Percentiles rank a stretch among this genome's conserved stretches.
Conservation (phyloP, 1,140 invertebrate genomes). For the Contarinia nasturtii region DNA sequence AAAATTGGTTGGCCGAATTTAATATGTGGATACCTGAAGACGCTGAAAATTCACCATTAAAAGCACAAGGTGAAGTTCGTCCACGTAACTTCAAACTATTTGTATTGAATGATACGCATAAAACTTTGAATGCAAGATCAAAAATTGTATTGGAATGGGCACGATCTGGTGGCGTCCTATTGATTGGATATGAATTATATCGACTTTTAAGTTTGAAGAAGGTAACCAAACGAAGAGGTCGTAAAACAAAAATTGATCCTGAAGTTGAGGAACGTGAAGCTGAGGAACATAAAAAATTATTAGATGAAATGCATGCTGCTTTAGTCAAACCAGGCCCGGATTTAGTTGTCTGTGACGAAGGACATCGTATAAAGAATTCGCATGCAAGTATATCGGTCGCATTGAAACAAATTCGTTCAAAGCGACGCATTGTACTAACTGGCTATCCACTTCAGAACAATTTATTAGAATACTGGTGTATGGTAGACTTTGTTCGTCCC, state of each 20-base stretch:
- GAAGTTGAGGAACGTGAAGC: constrained; percentile 56
- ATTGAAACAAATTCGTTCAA: constrained; percentile 78
- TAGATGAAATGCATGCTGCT: constrained; percentile 71
- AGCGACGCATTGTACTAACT: constrained; percentile 75
- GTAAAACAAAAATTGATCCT: constrained; percentile 23
- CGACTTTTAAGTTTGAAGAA: constrained; percentile 68
- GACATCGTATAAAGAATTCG: constrained; percentile 90
- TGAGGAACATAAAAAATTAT: constrained; percentile 65
- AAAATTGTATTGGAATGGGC: constrained; percentile 72
- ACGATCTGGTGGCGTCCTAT: constrained; percentile 71
- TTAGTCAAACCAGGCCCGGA: constrained; percentile 85
- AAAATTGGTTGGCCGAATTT: constrained; percentile 96
- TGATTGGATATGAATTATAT: constrained; percentile 97
- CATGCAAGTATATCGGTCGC: constrained; percentile 85
- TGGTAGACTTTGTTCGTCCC: constrained; percentile 90
- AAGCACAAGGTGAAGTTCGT: constrained; percentile 39
- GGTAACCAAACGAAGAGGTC: constrained; percentile 20
- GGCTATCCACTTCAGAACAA: constrained; percentile 96
- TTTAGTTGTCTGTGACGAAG: constrained; percentile 88
- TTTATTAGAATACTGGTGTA: constrained; percentile 88
- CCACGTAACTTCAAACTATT: constrained; percentile 70
- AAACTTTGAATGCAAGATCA: constrained; percentile 68
- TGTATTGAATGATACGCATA: constrained; percentile 85
- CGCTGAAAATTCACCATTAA: constrained; percentile 26
- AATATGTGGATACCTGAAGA: constrained; percentile 83